These are phyloP conservation scores for Tringa solitaria DNA, from an alignment of 2,113 vertebrate genomes.

Conservation along the genomic window DNA sequence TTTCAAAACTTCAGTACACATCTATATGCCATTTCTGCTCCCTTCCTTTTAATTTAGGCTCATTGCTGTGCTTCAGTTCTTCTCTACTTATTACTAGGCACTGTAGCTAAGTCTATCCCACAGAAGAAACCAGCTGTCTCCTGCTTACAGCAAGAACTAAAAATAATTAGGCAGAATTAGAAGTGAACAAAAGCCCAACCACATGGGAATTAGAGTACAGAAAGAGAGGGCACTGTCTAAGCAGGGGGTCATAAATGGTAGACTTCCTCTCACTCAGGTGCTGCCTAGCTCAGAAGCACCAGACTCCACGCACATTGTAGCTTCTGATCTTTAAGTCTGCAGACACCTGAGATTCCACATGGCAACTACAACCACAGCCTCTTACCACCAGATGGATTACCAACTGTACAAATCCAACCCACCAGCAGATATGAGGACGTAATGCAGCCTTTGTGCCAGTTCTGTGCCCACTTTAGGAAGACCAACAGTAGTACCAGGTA, in stretches of 20 bases:
- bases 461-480: neutral
- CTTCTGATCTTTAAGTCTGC: neutral
- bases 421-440: fast-evolving
- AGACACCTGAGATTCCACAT: neutral
- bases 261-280: neutral
- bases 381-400: neutral
- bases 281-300: neutral
- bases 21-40: neutral
- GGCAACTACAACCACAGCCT: neutral
- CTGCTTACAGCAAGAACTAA: neutral
- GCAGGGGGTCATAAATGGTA: neutral
- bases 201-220: fast-evolving
- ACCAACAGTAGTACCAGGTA: neutral
- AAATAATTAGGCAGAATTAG: neutral
- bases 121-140: neutral
- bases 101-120: neutral
- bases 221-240: neutral
- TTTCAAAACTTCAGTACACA: neutral
- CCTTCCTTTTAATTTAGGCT: neutral
- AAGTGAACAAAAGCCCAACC: neutral
- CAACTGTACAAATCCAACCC: neutral
- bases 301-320: neutral
- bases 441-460: neutral
- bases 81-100: neutral
- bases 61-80: neutral